These are phyloP conservation scores for Enteromius treurensis DNA, from an alignment of 2,797 vertebrate genomes.

Conservation along the genomic window DNA sequence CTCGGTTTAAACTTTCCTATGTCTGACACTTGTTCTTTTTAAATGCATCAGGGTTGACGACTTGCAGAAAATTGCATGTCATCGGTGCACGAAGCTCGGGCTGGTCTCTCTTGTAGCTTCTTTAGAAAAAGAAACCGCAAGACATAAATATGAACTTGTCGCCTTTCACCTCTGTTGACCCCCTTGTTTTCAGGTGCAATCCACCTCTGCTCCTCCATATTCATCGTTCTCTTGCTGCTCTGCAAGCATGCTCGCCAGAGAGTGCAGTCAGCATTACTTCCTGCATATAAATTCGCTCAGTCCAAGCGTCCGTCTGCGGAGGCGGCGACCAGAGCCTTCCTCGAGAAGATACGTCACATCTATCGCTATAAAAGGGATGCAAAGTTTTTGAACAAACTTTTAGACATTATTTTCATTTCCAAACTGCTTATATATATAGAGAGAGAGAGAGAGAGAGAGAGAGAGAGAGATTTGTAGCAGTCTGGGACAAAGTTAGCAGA, in stretches of 20 bases:
- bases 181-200: constrained; percentile 11
- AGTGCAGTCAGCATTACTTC: constrained; percentile 80
- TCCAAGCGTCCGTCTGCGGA: constrained; percentile 88
- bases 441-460: no score
- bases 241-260: constrained; percentile 61
- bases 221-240: constrained; percentile 29
- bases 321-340: constrained; percentile 90
- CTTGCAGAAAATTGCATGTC: constrained; percentile 61
- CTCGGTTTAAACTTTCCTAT: constrained; percentile 77
- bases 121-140: constrained; percentile 59
- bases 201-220: constrained; percentile 27
- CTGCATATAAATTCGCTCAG: constrained; percentile 88
- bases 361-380: constrained; percentile 82
- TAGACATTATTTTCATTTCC: no score
- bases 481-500: no score
- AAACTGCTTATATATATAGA: no score
- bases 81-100: constrained; percentile 52
- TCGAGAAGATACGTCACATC: constrained; percentile 96
- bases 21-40: constrained; percentile 66
- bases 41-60: constrained; percentile 52
- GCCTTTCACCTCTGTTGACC: constrained; percentile 25
- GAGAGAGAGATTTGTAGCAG: no score
- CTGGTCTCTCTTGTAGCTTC: constrained; percentile 36
- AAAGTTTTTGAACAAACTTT: not conserved
- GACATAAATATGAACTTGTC: constrained; percentile 26